phyloP scores from a whole-genome alignment of 1,140 invertebrate genomes.

The Camponotus floridanus region DNA sequence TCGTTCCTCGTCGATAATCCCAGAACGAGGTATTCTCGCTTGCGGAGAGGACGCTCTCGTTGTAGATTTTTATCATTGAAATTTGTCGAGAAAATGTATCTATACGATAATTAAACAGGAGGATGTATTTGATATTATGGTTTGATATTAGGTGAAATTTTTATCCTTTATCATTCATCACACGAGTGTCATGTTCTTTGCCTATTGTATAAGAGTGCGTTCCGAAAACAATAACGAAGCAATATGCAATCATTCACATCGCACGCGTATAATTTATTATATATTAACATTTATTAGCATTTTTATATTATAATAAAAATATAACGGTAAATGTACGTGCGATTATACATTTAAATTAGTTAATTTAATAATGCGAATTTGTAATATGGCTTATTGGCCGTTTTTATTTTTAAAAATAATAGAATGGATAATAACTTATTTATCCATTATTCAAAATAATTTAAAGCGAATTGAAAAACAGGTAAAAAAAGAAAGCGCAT shows the following conservation, averaged over 20 bases:
- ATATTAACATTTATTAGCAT: too few species aligned
- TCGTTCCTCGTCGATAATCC: conserved; percentile 68
- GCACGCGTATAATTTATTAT: background rate
- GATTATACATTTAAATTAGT: too few species aligned
- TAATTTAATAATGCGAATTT: too few species aligned
- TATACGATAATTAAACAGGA: conserved; percentile 1
- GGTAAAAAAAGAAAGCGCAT: background rate
- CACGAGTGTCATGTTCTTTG: too few species aligned
- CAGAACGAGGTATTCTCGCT: conserved; percentile 8
- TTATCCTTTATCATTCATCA: background rate
- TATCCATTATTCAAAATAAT: too few species aligned
- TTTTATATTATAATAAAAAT: too few species aligned
- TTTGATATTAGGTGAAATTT: background rate
- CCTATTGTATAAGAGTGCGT: background rate
- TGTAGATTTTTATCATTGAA: conserved; percentile 41
- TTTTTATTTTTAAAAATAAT: too few species aligned
- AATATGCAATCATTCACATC: background rate
- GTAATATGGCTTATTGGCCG: too few species aligned
- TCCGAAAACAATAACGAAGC: background rate
- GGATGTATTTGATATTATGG: background rate
- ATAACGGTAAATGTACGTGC: too few species aligned
- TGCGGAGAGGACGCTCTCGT: background rate
- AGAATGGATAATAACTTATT: too few species aligned
- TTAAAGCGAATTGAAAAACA: conserved; percentile 22
- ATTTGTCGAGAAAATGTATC: conserved; percentile 12